Evolutionary conservation across 2,888 invertebrate genomes (phyloP), one percentile per base, ranked within the genome.

Genomic region (Oscheius sp.): DNA sequence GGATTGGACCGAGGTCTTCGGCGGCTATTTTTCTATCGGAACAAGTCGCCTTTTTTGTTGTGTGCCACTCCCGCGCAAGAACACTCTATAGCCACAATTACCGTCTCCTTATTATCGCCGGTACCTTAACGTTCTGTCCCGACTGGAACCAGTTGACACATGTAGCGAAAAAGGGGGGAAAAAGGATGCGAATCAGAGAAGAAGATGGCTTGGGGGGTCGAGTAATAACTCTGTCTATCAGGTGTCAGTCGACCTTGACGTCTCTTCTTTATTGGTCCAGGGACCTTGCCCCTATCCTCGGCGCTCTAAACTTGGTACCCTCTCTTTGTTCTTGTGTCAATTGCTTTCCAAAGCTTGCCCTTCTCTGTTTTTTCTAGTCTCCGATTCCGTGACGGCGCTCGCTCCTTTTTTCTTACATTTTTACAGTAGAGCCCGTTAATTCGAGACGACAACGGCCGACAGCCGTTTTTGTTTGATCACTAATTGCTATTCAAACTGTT

Each of bases 141-240:
- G 35, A 35, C 60, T 48, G 13, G 63, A 47, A 63, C 63, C 50
- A 50, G 48, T 63, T 63, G 63, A 62, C 47, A 50, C 42, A 47
- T 29, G 10, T 2, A 42, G 7, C 13, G 21, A 47, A 63, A 63
- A 48, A 63, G 48, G 47, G n/a, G 29, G 21, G 11, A 62, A 47
- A 62, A 11, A 35, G 35, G 32, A 58, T 33, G n/a, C 32, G 33
- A 33, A n/a, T 29, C 11, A 32, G 33, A 13, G 37, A 10, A 9
- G 33, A 32, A 50, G 48, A 13, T 37, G 68, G 68, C 68, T 68
- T 68, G 51, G 53, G 68, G 37, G 11, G 7, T 7, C 9, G 55
- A 68, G 68, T 68, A 68, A 68, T 68, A 68, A 68, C 68, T 68
- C 55, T 68, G 68, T 68, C 68, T 68, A 68, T 68, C 68, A 68